Conservation (phyloP, 64 coral and sea anemone genomes). For the Montipora foliosa region DNA sequence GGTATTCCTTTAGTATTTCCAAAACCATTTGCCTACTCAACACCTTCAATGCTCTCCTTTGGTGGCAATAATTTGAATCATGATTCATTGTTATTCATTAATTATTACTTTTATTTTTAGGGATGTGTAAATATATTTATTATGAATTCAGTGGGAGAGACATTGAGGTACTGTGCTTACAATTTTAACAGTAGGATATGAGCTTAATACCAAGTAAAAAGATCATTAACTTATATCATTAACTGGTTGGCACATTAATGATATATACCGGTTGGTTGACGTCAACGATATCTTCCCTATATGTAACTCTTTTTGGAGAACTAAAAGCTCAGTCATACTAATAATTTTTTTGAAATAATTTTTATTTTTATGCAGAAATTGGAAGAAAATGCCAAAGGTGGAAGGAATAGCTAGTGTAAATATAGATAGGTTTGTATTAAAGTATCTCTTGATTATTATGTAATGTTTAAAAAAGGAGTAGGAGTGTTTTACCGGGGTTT, state of each 20-base stretch:
- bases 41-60: no score
- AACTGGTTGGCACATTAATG: no score
- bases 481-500: no score
- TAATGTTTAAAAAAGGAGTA: no score
- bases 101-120: conserved; percentile 52
- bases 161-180: conserved; percentile 71
- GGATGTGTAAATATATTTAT: conserved; percentile 99
- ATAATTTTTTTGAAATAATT: background rate
- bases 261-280: no score
- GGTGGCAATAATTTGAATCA: no score
- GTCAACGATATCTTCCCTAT: no score
- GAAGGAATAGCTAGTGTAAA: conserved; percentile 99
- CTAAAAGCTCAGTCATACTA: background rate
- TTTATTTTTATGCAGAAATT: conserved; percentile 65
- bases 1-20: conserved; percentile 19
- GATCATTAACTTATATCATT: no score
- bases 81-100: background rate
- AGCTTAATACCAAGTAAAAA: no score
- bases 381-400: conserved; percentile 99
- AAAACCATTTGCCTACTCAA: no score
- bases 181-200: no score
- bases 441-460: no score
- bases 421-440: conserved; percentile 86
- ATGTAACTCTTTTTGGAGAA: background rate
- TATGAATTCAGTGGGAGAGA: conserved; percentile 84